Base-by-base conservation (phyloP, 1,140 invertebrate genomes). In the Prorops nasuta region DNA sequence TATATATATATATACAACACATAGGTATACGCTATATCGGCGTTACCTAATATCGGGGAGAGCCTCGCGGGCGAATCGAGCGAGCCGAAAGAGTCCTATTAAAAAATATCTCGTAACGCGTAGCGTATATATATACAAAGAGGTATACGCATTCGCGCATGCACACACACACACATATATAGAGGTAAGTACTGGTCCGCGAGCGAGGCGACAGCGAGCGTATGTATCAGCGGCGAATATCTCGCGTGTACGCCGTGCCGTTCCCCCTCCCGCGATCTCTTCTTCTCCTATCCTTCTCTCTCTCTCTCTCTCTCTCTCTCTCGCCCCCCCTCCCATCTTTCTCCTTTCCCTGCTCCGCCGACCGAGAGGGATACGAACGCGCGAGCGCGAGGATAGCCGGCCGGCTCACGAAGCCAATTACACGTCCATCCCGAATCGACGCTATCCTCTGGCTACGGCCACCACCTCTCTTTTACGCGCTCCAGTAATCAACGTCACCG, bases 221-320 rank as follows among this genome's bases (percentile, higher is more conserved):
- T 35, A 18, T 45, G 21, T 16, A 16, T 37, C 34, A 31, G 42
- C 34, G 18, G 37, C 38, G 50, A 52, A 45, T 47, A 52, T 47
- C 46, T 52, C 44, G 50, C 45, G 38, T 48, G 49, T 54, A 42
- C 56, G 47, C 38, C 51, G 51, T 51, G 45, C 41, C 51, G 35
- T 42, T 40, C 43, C n/a, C n/a, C 51, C 44, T 46, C 31, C 48
- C 24, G 12, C 35, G 17, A 32, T 10, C 36, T 28, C 6, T 40
- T n/a, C 32, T 37, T n/a, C n/a, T n/a, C n/a, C 19, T 24, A 17
- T 31, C 15, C 20, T 14, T 43, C 20, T 35, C 35, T 39, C 20
- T 44, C n/a, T 34, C 19, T 36, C 19, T 35, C 44, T 28, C 7
- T 24, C n/a, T 16, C 28, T 12, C 19, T 41, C 18, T 9, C 21